Conservation (phyloP, 2,113 vertebrate genomes). For the Prionailurus viverrinus region DNA sequence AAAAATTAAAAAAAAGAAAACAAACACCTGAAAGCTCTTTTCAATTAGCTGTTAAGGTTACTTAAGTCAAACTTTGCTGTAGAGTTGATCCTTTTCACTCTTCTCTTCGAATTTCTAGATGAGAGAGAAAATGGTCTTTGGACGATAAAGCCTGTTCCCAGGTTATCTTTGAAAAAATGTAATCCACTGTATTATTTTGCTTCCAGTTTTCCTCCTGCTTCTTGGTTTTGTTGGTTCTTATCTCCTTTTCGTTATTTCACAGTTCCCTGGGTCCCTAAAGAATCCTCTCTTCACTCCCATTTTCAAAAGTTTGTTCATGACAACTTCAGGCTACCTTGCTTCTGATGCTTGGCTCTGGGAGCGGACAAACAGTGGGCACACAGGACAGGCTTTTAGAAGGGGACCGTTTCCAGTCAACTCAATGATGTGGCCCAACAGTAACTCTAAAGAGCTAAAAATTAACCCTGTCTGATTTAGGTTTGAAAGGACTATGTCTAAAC, state of each 20-base stretch:
- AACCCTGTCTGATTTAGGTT: background rate
- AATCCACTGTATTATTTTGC: conserved; percentile 73
- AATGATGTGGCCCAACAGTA: background rate
- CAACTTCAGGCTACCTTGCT: conserved; percentile 9
- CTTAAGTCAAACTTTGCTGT: conserved; percentile 70
- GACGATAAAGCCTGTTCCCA: conserved; percentile 74
- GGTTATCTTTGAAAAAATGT: conserved; percentile 78
- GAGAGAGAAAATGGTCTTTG: conserved; percentile 79
- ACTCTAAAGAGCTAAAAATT: background rate
- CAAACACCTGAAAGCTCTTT: conserved; percentile 60
- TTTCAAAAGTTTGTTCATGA: background rate
- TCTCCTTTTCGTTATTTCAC: conserved; percentile 77
- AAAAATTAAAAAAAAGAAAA: conserved; percentile 1
- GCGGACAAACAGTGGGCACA: background rate
- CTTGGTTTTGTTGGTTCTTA: conserved; percentile 69
- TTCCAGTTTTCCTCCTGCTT: conserved; percentile 36
- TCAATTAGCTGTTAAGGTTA: conserved; percentile 80
- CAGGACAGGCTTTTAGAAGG: background rate
- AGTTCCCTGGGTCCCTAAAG: conserved; percentile 60
- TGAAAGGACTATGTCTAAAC: background rate
- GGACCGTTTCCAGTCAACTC: background rate
- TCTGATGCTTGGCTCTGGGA: background rate
- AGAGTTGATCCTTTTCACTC: conserved; percentile 62
- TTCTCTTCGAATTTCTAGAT: conserved; percentile 67
- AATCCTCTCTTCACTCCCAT: background rate